Evolutionary conservation across 1,140 invertebrate species (phyloP).

Genomic region (Matsumurasca onukii): DNA sequence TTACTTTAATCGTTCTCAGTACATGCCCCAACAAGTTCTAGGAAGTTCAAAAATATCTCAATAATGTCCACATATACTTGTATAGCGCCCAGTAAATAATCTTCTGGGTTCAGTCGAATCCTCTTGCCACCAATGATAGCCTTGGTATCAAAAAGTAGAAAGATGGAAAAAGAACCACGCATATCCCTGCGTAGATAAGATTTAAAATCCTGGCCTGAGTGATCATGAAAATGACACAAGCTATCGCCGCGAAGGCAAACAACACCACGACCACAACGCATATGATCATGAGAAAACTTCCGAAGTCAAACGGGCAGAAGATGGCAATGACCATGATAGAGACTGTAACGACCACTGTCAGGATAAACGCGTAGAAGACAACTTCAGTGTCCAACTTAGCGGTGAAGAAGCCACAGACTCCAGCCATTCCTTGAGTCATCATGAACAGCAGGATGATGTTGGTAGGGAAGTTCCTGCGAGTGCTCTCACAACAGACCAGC

Average conservation of each 20-base stretch:
- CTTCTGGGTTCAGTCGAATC: conserved; percentile 61
- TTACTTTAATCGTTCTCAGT: conserved; percentile 33
- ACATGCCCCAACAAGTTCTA: conserved; percentile 42
- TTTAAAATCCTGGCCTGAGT: not conserved
- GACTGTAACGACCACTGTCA: not conserved
- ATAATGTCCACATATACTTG: conserved; percentile 64
- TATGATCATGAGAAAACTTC: not conserved
- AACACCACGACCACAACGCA: not conserved
- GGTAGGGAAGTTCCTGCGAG: conserved; percentile 18
- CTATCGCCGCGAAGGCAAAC: not conserved
- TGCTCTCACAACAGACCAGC: conserved; percentile 25
- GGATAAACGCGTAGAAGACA: not conserved
- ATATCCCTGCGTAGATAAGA: not conserved
- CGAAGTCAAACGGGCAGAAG: conserved; percentile 8
- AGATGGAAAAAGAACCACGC: conserved; percentile 50
- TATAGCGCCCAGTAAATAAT: conserved; percentile 62
- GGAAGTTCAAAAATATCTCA: conserved; percentile 63
- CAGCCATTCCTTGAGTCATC: conserved; percentile 13
- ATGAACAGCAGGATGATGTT: conserved; percentile 19
- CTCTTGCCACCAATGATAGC: conserved; percentile 66
- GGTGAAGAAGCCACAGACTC: not conserved
- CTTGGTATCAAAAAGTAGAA: conserved; percentile 66
- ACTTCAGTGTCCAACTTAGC: conserved; percentile 3
- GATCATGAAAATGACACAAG: not conserved
- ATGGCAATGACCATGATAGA: not conserved